A percentile compares a stretch with the other conserved stretches of the same genome.
Evolutionary conservation across 2,113 vertebrate genomes (phyloP).

Genomic region (Tachysurus vachellii): DNA sequence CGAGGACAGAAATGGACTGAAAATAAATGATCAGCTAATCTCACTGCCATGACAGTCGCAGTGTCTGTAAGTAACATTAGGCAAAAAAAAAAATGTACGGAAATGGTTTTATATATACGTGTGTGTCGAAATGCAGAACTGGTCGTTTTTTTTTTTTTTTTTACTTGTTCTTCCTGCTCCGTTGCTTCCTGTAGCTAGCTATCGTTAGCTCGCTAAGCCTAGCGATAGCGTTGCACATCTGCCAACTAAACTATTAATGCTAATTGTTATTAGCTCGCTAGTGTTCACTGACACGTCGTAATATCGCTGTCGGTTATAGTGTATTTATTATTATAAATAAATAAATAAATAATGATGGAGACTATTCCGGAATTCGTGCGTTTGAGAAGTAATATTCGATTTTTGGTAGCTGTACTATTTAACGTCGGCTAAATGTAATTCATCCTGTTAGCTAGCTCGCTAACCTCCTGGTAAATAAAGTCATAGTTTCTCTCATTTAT

Average conservation of each 20-base stretch:
- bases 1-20: conserved; percentile 46
- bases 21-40: conserved; percentile 50
- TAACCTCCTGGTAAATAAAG: not conserved
- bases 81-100: not conserved
- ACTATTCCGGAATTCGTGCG: too few species aligned
- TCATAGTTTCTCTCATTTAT: too few species aligned
- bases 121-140: not conserved
- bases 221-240: conserved; percentile 13
- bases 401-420: not conserved
- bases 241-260: not conserved
- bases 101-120: not conserved
- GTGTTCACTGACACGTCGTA: not conserved
- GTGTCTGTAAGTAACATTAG: conserved; percentile 30
- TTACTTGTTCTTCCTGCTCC: not conserved
- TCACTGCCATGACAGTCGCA: conserved; percentile 42
- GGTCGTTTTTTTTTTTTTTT: too few species aligned
- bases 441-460: conserved; percentile 4
- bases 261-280: not conserved
- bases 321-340: too few species aligned
- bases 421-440: not conserved
- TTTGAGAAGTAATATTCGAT: not conserved
- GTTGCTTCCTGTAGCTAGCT: conserved; percentile 8
- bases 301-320: too few species aligned
- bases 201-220: not conserved
- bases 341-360: not conserved